Conservation (phyloP, 1,140 invertebrate species). For the Orchesella cincta region DNA sequence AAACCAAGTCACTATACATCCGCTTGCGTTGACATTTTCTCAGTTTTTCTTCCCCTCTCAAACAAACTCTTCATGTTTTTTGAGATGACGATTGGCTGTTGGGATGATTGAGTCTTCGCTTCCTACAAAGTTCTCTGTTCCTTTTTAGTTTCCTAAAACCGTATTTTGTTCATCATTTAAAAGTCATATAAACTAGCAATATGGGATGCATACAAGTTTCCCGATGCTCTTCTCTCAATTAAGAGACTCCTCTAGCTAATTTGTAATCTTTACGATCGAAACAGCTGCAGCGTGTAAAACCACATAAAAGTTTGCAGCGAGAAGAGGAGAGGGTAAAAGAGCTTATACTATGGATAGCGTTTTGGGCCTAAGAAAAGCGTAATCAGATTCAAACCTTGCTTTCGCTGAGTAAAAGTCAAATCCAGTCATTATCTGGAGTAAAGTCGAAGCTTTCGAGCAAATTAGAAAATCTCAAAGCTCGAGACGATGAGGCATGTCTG, state of each 20-base stretch:
- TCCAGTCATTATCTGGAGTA: too few relatives aligned
- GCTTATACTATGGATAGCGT: too few relatives aligned
- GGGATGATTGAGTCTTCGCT: slow-evolving; percentile 16
- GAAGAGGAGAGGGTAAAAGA: too few relatives aligned
- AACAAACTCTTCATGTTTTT: background rate
- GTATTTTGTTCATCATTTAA: background rate
- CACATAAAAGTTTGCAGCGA: too few relatives aligned
- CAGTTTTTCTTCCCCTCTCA: background rate
- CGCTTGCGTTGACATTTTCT: background rate
- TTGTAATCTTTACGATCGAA: slow-evolving; percentile 14
- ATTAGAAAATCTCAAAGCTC: too few relatives aligned
- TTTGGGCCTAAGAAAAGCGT: background rate
- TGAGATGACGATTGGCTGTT: slow-evolving; percentile 7
- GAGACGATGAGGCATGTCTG: too few relatives aligned
- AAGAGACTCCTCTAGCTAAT: slow-evolving; percentile 17
- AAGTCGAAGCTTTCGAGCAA: too few relatives aligned
- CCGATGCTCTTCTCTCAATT: slow-evolving; percentile 17
- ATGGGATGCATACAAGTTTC: background rate
- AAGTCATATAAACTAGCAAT: slow-evolving; percentile 2
- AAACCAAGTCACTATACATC: too few relatives aligned
- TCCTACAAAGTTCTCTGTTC: background rate
- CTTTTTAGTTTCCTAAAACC: background rate
- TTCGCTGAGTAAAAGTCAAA: too few relatives aligned
- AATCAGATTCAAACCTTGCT: too few relatives aligned
- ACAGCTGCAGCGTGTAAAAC: slow-evolving; percentile 18